A percentile compares a stretch with the other conserved stretches of the same genome.
These are phyloP conservation scores for Megalops atlanticus DNA, from an alignment of 2,113 vertebrate species.

Conservation along the genomic window DNA sequence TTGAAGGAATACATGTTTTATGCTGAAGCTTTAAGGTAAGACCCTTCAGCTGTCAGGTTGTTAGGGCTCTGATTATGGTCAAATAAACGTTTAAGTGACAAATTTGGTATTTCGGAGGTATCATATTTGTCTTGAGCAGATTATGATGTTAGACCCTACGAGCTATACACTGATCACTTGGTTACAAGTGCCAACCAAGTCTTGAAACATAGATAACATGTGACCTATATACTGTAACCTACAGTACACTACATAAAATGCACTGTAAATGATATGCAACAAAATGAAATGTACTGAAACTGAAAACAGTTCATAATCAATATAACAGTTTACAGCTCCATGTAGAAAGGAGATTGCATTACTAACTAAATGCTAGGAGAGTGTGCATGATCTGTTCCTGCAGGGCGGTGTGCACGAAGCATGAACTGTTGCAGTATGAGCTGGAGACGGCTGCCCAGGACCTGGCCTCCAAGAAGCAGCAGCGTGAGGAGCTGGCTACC, in stretches of 20 bases:
- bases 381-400: conserved; percentile 10
- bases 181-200: not conserved
- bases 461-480: conserved; percentile 88
- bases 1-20: conserved; percentile 95
- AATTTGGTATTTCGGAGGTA: no score
- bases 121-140: not conserved
- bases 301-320: no score
- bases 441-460: conserved; percentile 86
- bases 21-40: conserved; percentile 85
- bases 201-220: no score
- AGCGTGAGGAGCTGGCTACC: conserved; percentile 88
- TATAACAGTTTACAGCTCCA: no score
- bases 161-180: not conserved
- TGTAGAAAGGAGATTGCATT: not conserved
- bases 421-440: conserved; percentile 91
- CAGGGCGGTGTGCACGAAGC: conserved; percentile 93
- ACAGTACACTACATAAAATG: no score
- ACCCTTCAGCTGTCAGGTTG: not conserved
- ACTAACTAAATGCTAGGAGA: not conserved
- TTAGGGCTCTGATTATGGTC: not conserved
- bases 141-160: no score
- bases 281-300: no score
- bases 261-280: no score
- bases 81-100: not conserved
- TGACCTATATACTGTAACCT: no score